These are phyloP conservation scores for Raja brachyura DNA, from an alignment of 2,113 vertebrate genomes.

Conservation along the genomic window DNA sequence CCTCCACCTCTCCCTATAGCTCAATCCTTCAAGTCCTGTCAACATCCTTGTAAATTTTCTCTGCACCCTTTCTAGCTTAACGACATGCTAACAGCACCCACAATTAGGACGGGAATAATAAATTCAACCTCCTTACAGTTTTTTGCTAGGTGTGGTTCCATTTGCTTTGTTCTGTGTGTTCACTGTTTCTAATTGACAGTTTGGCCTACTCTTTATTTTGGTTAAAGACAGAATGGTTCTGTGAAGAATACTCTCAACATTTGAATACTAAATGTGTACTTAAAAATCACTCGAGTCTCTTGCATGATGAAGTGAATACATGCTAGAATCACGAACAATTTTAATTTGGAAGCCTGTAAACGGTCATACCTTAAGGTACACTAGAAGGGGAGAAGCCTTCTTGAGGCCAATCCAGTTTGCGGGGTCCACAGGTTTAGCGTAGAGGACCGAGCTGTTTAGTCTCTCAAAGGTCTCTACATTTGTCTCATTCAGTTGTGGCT, in stretches of 20 bases:
- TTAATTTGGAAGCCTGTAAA: neutral
- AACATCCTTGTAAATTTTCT: no score
- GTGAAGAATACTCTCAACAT: neutral
- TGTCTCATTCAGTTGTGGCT: slow-evolving; percentile 66
- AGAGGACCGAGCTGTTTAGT: slow-evolving; percentile 67
- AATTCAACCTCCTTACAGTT: neutral
- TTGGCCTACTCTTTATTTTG: neutral
- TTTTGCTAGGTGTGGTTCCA: neutral
- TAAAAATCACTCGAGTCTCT: neutral
- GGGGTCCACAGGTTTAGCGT: slow-evolving; percentile 68
- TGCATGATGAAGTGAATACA: neutral
- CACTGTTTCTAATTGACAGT: neutral
- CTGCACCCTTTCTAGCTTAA: no score
- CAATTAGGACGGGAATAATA: neutral
- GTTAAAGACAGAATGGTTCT: no score
- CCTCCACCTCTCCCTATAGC: no score
- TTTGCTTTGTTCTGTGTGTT: neutral
- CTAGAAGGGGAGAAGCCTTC: slow-evolving; percentile 71
- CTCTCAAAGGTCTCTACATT: slow-evolving; percentile 50
- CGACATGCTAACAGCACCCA: neutral
- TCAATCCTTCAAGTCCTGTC: no score
- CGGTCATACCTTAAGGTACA: slow-evolving; percentile 77
- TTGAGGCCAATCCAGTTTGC: slow-evolving; percentile 85
- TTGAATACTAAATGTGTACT: neutral
- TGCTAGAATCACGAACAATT: neutral